Evolutionary conservation across 2,113 vertebrate species (phyloP), one percentile per base, ranked within the genome.

Genomic region (Dromiciops gliroides): DNA sequence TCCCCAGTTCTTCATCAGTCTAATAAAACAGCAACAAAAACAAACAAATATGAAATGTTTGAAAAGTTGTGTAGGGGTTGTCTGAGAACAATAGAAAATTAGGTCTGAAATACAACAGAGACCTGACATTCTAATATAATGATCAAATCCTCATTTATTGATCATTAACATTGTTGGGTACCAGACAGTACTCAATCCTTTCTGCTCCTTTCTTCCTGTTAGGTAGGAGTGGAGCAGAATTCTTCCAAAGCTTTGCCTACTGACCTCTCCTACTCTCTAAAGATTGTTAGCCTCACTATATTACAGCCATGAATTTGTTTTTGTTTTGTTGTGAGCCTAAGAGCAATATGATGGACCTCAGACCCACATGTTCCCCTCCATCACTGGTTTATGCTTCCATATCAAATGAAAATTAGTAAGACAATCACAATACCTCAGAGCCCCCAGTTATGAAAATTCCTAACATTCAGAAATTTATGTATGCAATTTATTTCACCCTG

Each of bases 81-180:
- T 8, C 0, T 24, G 10, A 53, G 67, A 47, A 47, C 22, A 95
- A 97, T 89, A 94, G 92, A 92, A 92, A 93, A 95, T n/a, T 44
- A 96, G 90, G n/a, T 28, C 51, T 14, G 24, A 92, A 96, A 96
- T 53, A 37, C 22, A 16, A 93, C 94, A 91, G 51, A 92, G 90
- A 67, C 4, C 47, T 3, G 48, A 89, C 67, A 96, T 48, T 93
- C 91, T 88, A 91, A 83, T 2, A 48, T 24, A n/a, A 47, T 44
- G 94, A 48, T 94, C 44, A 47, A 93, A 93, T 10, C 10, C 23
- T n/a, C 51, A 26, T 93, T 88, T n/a, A n/a, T 1, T 23, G 49
- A 89, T 49, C 94, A 94, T 95, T 94, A 96, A 96, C 51, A 95
- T 75, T 37, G 28, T n/a, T 75, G 37, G 37, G 31, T 75, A 75